Evolutionary conservation across 2,797 vertebrate species (phyloP).

Genomic region (Gymnocypris eckloni): DNA sequence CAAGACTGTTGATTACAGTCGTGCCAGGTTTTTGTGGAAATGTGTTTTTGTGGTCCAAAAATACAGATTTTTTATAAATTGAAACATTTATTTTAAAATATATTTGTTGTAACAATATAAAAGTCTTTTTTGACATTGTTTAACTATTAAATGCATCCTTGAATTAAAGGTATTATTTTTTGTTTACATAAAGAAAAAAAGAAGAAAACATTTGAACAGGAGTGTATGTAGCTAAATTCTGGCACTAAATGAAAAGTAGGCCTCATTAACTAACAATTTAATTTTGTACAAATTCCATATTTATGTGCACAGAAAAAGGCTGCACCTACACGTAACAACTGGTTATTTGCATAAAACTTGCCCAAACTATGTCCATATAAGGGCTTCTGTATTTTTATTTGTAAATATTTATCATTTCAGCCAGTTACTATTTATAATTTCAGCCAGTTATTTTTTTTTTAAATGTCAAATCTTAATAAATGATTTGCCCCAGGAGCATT

Average conservation of each 20-base stretch:
- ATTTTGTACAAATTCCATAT: not conserved
- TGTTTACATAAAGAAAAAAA: not conserved
- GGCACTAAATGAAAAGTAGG: not conserved
- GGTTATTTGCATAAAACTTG: not conserved
- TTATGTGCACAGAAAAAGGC: not conserved
- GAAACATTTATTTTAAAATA: not conserved
- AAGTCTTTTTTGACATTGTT: not conserved
- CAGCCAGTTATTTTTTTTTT: not conserved
- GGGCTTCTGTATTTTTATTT: not conserved
- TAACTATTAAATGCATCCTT: not conserved
- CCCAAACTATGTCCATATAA: not conserved
- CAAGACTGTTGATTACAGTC: not conserved
- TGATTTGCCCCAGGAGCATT: not conserved
- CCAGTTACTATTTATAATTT: not conserved
- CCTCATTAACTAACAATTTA: not conserved
- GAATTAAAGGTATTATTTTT: not conserved
- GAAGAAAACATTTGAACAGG: not conserved
- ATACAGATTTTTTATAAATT: not conserved
- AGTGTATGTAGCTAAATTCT: not conserved
- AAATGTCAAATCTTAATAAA: not conserved
- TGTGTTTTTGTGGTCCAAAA: too few species aligned
- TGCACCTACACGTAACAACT: not conserved
- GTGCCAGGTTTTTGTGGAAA: not conserved
- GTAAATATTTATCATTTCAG: not conserved
- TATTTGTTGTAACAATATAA: not conserved